Evolutionary conservation across 1,140 invertebrate genomes (phyloP), one percentile per base, ranked within the genome.

Genomic region (Drosophila orena): DNA sequence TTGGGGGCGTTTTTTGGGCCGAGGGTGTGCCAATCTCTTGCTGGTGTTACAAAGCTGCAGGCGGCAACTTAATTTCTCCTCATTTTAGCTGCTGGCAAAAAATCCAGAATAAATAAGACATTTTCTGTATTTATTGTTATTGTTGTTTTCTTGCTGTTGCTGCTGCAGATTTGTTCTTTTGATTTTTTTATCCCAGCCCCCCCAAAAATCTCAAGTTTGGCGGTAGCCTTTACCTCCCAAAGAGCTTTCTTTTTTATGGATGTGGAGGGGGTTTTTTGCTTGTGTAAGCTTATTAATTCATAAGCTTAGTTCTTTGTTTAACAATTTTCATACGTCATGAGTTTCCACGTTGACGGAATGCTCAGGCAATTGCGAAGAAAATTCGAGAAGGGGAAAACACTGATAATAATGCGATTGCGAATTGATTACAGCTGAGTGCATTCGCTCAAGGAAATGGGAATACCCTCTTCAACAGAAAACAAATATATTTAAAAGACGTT

Each of bases 1-100:
- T 34, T 4, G 37, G 20, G 46, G 55, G n/a, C 40, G 40, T 17
- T 64, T 47, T 38, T 49, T 44, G 56, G 40, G 14, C 35, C 20
- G 35, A 35, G 64, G 64, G 66, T 55, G 68, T 70, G 65, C 27
- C 68, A 71, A 57, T 65, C 71, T 57, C 54, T 7, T 64, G 79
- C 70, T 76, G 71, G 83, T 88, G 83, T 83, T 81, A 86, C 78
- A 83, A 83, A 76, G 56, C 83, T 86, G 79, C 75, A 86, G 83
- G 83, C 83, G 84, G 83, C 83, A 86, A 88, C 84, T 88, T 89
- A 86, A 83, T 86, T 88, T 88, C 79, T 61, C 35, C 56, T 55
- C 49, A 77, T 68, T 77, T 22, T 46, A 54, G 34, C 61, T 64
- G 43, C 46, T 60, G 43, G 47, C 50, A 37, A 68, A 49, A 74